These are phyloP conservation scores for Monoplex corrugatus DNA, from an alignment of 2,888 invertebrate genomes.

Conservation along the genomic window DNA sequence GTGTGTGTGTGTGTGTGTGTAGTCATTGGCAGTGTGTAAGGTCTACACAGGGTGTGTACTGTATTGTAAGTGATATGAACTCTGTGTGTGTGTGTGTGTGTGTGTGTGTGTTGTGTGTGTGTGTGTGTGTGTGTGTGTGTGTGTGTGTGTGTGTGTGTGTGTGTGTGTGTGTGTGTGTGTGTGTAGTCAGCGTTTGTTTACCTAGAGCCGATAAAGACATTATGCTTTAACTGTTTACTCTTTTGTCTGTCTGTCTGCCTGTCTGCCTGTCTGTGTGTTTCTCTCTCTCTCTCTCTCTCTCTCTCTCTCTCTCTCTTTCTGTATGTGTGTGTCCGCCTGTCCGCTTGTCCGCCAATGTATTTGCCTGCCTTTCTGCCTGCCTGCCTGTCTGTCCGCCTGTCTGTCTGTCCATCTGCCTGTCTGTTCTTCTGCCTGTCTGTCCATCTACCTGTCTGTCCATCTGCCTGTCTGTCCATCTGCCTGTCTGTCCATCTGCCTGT, in stretches of 20 bases:
- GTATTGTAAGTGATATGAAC: no score
- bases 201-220: neutral
- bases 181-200: neutral
- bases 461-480: no score
- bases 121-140: neutral
- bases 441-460: no score
- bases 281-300: slow-evolving; percentile 28
- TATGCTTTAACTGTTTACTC: no score
- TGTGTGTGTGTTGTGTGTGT: neutral
- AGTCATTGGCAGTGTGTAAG: no score
- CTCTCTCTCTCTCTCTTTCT: neutral
- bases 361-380: neutral
- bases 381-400: neutral
- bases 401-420: slow-evolving; percentile 1
- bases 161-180: neutral
- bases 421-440: neutral
- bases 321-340: fast-evolving
- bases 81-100: neutral
- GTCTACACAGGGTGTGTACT: no score
- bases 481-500: no score
- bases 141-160: neutral
- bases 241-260: neutral
- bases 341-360: no score
- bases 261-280: neutral
- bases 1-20: neutral